Percentiles rank a stretch among this genome's conserved stretches.
Evolutionary conservation across 1,140 invertebrate genomes (phyloP).

Genomic region (Latrodectus geometricus): DNA sequence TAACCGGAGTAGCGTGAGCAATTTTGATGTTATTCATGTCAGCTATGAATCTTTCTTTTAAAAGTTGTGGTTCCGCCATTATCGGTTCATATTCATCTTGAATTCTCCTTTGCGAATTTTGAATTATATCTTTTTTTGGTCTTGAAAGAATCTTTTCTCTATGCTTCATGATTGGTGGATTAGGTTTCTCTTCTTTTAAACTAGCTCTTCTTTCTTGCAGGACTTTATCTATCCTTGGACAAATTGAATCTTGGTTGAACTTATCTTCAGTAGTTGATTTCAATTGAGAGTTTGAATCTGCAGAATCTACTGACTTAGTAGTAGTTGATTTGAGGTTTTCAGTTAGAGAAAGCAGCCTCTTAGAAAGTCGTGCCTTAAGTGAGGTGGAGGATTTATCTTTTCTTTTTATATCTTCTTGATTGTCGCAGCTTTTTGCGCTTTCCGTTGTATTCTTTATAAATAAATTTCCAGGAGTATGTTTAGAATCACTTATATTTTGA

Average conservation of each 20-base stretch:
- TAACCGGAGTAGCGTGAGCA: slow-evolving; percentile 37
- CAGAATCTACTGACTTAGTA: slow-evolving; percentile 4
- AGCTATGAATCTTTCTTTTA: slow-evolving; percentile 35
- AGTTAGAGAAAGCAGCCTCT: slow-evolving; percentile 55
- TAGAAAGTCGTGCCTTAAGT: slow-evolving; percentile 59
- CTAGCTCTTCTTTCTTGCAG: slow-evolving; percentile 27
- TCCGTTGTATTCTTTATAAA: slow-evolving; percentile 22
- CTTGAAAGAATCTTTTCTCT: slow-evolving; percentile 23
- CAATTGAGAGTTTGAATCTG: slow-evolving; percentile 8
- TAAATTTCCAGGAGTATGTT: background rate
- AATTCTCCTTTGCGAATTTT: slow-evolving; percentile 3
- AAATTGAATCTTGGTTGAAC: slow-evolving; percentile 1
- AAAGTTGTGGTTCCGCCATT: slow-evolving; percentile 26
- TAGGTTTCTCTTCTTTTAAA: slow-evolving; percentile 50
- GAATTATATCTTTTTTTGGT: slow-evolving; percentile 23
- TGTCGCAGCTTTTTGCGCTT: background rate
- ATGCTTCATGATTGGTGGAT: slow-evolving; percentile 36
- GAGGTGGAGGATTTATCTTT: slow-evolving; percentile 60
- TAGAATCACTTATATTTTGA: slow-evolving; percentile 4
- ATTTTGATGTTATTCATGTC: slow-evolving; percentile 38
- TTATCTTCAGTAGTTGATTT: slow-evolving; percentile 26
- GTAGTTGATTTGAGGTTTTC: slow-evolving; percentile 58
- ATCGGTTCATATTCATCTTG: slow-evolving; percentile 16
- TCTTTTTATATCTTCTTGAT: slow-evolving; percentile 32
- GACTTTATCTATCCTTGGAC: slow-evolving; percentile 35